phyloP scores from a whole-genome alignment of 2,888 invertebrate genomes.

The Scaptomyza tumidula region DNA sequence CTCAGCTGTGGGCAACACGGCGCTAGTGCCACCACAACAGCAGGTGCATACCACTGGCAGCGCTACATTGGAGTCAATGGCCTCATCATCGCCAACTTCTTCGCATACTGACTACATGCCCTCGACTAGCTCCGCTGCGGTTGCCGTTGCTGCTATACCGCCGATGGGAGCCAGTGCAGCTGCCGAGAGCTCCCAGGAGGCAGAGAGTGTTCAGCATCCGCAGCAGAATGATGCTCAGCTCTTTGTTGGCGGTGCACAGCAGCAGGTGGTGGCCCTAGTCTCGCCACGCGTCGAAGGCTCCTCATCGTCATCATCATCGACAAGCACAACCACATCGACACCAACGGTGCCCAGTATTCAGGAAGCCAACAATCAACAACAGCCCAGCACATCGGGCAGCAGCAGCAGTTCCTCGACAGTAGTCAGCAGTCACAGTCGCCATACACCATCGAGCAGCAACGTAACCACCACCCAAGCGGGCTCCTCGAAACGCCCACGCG shows the following conservation, averaged over 20 bases:
- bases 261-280: slow-evolving; percentile 89
- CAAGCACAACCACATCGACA: slow-evolving; percentile 59
- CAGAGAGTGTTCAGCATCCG: slow-evolving; percentile 83
- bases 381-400: slow-evolving; percentile 83
- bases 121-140: slow-evolving; percentile 89
- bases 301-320: slow-evolving; percentile 58
- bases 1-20: slow-evolving; percentile 84
- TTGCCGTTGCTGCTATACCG: slow-evolving; percentile 89
- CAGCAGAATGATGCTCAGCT: slow-evolving; percentile 82
- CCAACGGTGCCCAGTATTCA: slow-evolving; percentile 77
- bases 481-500: slow-evolving; percentile 86
- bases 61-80: slow-evolving; percentile 85
- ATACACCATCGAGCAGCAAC: slow-evolving; percentile 87
- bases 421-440: slow-evolving; percentile 84
- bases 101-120: slow-evolving; percentile 94
- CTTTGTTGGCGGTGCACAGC: slow-evolving; percentile 84
- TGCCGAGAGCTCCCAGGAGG: slow-evolving; percentile 85
- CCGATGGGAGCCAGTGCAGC: slow-evolving; percentile 85
- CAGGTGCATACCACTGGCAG: slow-evolving; percentile 86
- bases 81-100: slow-evolving; percentile 89
- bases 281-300: slow-evolving; percentile 89
- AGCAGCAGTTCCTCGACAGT: slow-evolving; percentile 82
- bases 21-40: slow-evolving; percentile 87
- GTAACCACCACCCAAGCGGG: slow-evolving; percentile 88
- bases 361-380: slow-evolving; percentile 82